Base-by-base conservation (phyloP, 2,797 vertebrate genomes). In the Steatocranus sp. region DNA sequence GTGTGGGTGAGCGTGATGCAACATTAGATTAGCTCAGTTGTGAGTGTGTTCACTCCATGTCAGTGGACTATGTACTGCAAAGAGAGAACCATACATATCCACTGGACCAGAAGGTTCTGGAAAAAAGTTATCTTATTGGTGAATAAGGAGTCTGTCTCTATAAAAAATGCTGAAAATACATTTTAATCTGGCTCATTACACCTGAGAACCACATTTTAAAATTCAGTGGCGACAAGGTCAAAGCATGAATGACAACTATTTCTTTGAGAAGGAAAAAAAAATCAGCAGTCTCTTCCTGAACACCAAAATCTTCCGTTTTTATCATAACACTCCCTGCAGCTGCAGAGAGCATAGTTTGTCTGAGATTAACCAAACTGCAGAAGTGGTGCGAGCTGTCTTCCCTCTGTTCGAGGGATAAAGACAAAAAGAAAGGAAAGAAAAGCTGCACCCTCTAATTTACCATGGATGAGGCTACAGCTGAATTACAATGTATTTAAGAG, bases 391-490 rank as follows among this genome's bases (percentile, higher is more conserved):
- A 85, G 82, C 85, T 75, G 83, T 92, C 84, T 88, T 85, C 76
- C 83, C 77, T 81, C 68, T 78, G 51, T 83, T 81, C 51, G 36
- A 63, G 80, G 49, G 85, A 83, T 78, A 78, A 77, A 91, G 76
- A 81, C 63, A 82, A 87, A 88, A 78, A 78, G 34, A 46, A 78
- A 88, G 51, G 84, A 78, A 81, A 86, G 82, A 83, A 56, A 25
- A 84, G 78, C 36, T 79, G 78, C 78, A 94, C 87, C 91, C 90
- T 94, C 76, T 93, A 93, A 95, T 95, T 94, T 94, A 79, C 83
- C 46, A 78, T 79, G 75, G 85, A 83, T 83, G 30, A 81, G 85
- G 85, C 82, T 79, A 86, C 88, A 89, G 88, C 74, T 85, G 85
- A 93, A 92, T 92, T 91, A 88, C 83, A 89, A 86, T 84, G 91